phyloP scores from a whole-genome alignment of 2,888 invertebrate species.

The Caenorhabditis doughertyi region DNA sequence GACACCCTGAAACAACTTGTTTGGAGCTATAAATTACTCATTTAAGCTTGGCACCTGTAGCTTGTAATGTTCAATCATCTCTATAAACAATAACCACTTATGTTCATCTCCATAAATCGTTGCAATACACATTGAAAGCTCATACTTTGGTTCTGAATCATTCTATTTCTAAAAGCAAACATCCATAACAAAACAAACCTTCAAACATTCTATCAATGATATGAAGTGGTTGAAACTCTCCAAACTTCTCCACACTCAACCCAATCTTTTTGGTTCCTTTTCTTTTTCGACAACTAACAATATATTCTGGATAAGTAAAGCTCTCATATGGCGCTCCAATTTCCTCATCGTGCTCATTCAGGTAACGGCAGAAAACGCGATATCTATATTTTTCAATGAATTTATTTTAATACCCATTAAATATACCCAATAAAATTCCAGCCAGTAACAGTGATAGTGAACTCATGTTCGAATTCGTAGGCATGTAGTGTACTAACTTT shows the following conservation, averaged over 20 bases:
- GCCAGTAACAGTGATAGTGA: conserved; percentile 2
- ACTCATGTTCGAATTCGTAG: conserved; percentile 37
- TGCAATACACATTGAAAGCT: conserved; percentile 49
- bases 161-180: background rate
- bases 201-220: conserved; percentile 16
- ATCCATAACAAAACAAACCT: background rate
- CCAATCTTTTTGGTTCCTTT: conserved; percentile 30
- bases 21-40: background rate
- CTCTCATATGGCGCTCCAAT: conserved; percentile 1
- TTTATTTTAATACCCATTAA: background rate
- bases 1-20: conserved; percentile 40
- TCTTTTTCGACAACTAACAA: conserved; percentile 36
- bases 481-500: conserved; percentile 5
- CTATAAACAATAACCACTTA: conserved; percentile 47
- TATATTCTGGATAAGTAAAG: conserved; percentile 32
- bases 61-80: conserved; percentile 50
- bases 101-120: conserved; percentile 49
- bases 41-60: conserved; percentile 39
- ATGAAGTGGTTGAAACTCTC: conserved; percentile 13
- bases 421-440: background rate
- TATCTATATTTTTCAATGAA: conserved; percentile 13
- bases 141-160: conserved; percentile 37
- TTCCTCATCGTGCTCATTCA: conserved; percentile 11
- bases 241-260: conserved; percentile 13
- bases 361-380: conserved; percentile 41